Base-by-base conservation (phyloP, 1,140 invertebrate genomes). In the Stegodyphus dumicola region DNA sequence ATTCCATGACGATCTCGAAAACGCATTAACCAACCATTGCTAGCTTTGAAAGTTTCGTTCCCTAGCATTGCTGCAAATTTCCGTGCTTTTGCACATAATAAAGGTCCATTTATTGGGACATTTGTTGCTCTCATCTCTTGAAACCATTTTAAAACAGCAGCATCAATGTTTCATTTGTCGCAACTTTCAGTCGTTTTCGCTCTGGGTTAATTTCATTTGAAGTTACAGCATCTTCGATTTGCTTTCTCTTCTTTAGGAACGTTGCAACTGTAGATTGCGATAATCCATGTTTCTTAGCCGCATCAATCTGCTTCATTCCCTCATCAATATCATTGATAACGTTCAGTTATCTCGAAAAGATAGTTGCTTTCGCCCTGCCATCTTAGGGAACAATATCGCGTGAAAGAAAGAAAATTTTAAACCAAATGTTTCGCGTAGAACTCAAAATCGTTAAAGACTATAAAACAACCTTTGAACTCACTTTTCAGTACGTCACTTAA, bases 41-140 rank as follows among this genome's bases (percentile, higher is more conserved):
- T 71, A 71, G 69, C 69, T 71, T 49, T 71, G n/a, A 71, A 71
- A 71, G 69, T 71, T n/a, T n/a, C n/a, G n/a, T n/a, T n/a, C n/a
- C n/a, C n/a, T n/a, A n/a, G n/a, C n/a, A n/a, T n/a, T n/a, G n/a
- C n/a, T n/a, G n/a, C n/a, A n/a, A n/a, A n/a, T n/a, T n/a, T n/a
- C n/a, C n/a, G n/a, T n/a, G n/a, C n/a, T n/a, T n/a, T n/a, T n/a
- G n/a, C n/a, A n/a, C n/a, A n/a, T n/a, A n/a, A n/a, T n/a, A n/a
- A n/a, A n/a, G n/a, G n/a, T n/a, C n/a, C n/a, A n/a, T n/a, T n/a
- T n/a, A n/a, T n/a, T n/a, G n/a, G n/a, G n/a, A n/a, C n/a, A n/a
- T n/a, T n/a, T n/a, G n/a, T n/a, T n/a, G n/a, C n/a, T n/a, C n/a
- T n/a, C n/a, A n/a, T n/a, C n/a, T n/a, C n/a, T n/a, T n/a, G n/a